phyloP scores from a whole-genome alignment of 2,888 invertebrate genomes.

The Antheraea yamamai region DNA sequence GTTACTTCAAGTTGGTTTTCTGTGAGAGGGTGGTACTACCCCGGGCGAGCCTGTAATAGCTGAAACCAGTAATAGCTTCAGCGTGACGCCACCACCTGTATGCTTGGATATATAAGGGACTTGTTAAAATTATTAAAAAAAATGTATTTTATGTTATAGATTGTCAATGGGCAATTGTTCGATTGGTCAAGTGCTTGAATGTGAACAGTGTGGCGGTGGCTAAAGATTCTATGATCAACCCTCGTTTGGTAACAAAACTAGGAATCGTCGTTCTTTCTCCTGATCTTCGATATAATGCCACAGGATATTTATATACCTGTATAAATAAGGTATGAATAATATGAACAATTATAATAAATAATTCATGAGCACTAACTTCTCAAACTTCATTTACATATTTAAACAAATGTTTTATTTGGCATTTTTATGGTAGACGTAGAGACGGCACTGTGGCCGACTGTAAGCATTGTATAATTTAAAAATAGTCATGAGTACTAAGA shows the following conservation, averaged over 20 bases:
- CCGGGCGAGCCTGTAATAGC: no score
- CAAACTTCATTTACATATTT: not conserved
- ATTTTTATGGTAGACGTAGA: no score
- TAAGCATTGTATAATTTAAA: no score
- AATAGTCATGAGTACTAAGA: no score
- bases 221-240: slow-evolving; percentile 37
- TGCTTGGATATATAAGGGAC: no score
- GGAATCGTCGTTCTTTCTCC: slow-evolving; percentile 60
- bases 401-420: no score
- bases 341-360: not conserved
- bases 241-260: slow-evolving; percentile 41
- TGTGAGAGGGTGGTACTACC: no score
- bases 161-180: slow-evolving; percentile 59
- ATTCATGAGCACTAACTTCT: not conserved
- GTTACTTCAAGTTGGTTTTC: no score
- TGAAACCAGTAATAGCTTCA: no score
- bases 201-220: slow-evolving; percentile 67
- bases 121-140: not conserved
- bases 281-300: slow-evolving; percentile 42
- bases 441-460: no score
- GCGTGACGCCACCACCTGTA: no score
- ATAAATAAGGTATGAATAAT: slow-evolving; percentile 48
- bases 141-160: slow-evolving; percentile 38
- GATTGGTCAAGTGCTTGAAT: slow-evolving; percentile 65
- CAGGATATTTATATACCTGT: slow-evolving; percentile 39